Base-by-base conservation (phyloP, 2,113 vertebrate genomes). In the Forbesichthys agassizii region DNA sequence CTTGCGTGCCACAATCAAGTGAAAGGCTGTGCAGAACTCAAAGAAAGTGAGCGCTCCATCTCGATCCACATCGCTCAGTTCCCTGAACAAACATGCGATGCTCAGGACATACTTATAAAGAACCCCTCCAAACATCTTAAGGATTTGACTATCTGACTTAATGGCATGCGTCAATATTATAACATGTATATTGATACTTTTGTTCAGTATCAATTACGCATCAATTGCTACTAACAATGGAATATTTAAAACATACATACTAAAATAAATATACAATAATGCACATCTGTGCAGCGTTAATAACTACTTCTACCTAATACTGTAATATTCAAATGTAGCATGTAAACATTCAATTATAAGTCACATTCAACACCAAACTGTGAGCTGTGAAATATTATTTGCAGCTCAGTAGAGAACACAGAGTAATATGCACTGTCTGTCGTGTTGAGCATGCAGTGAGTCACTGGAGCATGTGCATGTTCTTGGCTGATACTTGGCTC, bases 21-120 rank as follows among this genome's bases (percentile, higher is more conserved):
- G 97, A 85, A 99, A 99, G 0, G 97, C 97, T 0, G 94, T 95
- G 91, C 96, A 98, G 69, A 99, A 99, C 86, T 99, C 97, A 0
- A 92, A 66, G 55, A 98, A 92, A 0, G 93, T 96, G 89, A 99
- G 89, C 0, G 96, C 96, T 72, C 97, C 97, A 0, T 99, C 96
- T 0, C 94, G 92, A 14, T 99, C 96, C 70, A 96, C 93, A 0
- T 99, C 97, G 3, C 96, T 98, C 74, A 99, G 86, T 76, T 99
- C 97, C 97, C 96, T 99, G 64, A 5, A 71, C 11, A n/a, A 63
- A 53, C 16, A 33, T 33, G 3, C 49, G 47, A 12, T 64, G 64
- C 11, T 61, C 54, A 9, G 51, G 46, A 4, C 56, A 36, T 53
- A 74, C 11, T 48, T 33, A 11, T 42, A 42, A 42, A 42, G 36